Base-by-base conservation (phyloP, 2,888 invertebrate species). In the Orthonychiurus folsomi region DNA sequence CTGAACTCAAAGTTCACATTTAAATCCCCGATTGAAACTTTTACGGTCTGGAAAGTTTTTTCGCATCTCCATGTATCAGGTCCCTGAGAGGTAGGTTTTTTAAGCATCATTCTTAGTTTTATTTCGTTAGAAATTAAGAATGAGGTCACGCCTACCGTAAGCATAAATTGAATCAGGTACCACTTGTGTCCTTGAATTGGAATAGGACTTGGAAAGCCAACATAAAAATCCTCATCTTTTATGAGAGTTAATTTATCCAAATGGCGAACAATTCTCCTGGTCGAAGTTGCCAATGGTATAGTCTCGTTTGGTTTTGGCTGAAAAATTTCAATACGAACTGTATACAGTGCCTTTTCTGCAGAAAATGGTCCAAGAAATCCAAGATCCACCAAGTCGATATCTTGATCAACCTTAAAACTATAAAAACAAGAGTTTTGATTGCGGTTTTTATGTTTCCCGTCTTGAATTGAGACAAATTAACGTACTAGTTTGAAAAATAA, bases 81-180 rank as follows among this genome's bases (percentile, higher is more conserved):
- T 23, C 55, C 55, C 55, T 55, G 25, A 20, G 15, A 37, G 5
- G 15, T 47, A 12, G 47, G 15, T 47, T 47, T 47, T 9, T 12
- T 47, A 12, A 47, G 15, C 15, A 15, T n/a, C n/a, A n/a, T n/a
- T n/a, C n/a, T n/a, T n/a, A n/a, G n/a, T n/a, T n/a, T n/a, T n/a
- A n/a, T n/a, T n/a, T n/a, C 5, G 52, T 52, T 52, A 9, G 5
- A 5, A n/a, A 52, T 52, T 52, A 52, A 23, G 5, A 12, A 52
- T 52, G n/a, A n/a, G n/a, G n/a, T n/a, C n/a, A n/a, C 21, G 24
- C 21, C 9, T 56, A 56, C 56, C 2, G 26, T 27, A 5, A 56
- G 56, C 37, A 26, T 27, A 28, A 56, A 56, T 21, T 56, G 56
- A 12, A 56, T 9, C 9, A 56, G 20, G 56, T 56, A 56, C 56